These are phyloP conservation scores for Macrotis lagotis DNA, from an alignment of 2,113 vertebrate genomes.

Conservation along the genomic window DNA sequence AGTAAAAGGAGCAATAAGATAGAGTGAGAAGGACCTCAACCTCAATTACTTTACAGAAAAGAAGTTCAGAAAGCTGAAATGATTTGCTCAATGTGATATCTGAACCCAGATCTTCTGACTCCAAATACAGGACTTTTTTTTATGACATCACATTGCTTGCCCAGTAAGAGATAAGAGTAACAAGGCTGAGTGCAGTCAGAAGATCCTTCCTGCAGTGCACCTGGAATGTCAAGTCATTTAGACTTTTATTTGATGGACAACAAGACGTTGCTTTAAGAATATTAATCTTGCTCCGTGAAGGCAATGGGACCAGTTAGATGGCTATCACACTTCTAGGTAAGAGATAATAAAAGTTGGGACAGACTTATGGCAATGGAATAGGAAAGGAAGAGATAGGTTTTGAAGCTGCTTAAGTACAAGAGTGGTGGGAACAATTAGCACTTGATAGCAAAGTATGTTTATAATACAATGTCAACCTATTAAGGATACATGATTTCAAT, in stretches of 20 bases:
- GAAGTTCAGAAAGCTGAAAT: background rate
- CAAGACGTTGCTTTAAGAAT: background rate
- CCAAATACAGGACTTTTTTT: background rate
- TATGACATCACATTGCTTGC: background rate
- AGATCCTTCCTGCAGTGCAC: background rate
- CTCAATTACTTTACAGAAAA: background rate
- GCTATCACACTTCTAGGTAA: background rate
- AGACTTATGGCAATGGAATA: background rate
- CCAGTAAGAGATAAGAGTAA: too few species aligned
- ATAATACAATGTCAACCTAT: background rate
- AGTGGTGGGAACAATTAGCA: background rate
- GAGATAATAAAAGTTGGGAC: background rate
- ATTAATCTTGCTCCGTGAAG: background rate
- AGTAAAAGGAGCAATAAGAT: background rate
- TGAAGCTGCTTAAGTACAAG: background rate
- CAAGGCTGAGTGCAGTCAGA: too few species aligned
- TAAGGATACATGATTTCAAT: background rate
- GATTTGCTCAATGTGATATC: background rate
- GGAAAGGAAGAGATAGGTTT: constrained; percentile 13
- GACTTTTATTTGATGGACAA: background rate
- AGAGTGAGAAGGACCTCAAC: background rate
- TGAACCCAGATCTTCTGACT: background rate
- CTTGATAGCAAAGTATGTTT: background rate
- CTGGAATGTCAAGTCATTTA: background rate
- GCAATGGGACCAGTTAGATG: constrained; percentile 3